These are phyloP conservation scores for Limanda limanda DNA, from an alignment of 2,113 vertebrate species.

Conservation along the genomic window DNA sequence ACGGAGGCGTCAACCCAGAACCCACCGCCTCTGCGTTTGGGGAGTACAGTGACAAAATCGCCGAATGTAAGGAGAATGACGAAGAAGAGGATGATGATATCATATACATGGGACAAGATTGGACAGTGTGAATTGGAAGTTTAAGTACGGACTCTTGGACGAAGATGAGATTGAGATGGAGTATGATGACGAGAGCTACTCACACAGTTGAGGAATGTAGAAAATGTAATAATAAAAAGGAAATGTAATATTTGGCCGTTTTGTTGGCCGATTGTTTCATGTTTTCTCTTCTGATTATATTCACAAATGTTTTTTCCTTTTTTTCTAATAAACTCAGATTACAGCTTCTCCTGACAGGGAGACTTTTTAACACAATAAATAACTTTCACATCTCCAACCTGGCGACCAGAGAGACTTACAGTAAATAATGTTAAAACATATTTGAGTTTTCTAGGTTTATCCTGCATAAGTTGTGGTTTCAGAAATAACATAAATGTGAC, in stretches of 20 bases:
- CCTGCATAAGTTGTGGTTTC: neutral
- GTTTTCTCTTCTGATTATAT: neutral
- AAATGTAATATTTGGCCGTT: neutral
- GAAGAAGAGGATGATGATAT: constrained; percentile 89
- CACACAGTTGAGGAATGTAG: constrained; percentile 80
- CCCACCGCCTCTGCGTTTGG: constrained; percentile 69
- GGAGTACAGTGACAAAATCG: constrained; percentile 86
- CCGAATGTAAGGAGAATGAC: constrained; percentile 72
- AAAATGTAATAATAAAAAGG: neutral
- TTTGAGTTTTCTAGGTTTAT: neutral
- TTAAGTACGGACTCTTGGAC: constrained; percentile 90
- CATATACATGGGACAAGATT: constrained; percentile 94
- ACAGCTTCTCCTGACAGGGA: too few relatives aligned
- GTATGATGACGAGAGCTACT: constrained; percentile 93
- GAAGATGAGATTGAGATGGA: constrained; percentile 90
- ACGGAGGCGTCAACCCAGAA: constrained; percentile 45
- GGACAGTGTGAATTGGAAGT: constrained; percentile 92
- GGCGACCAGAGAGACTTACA: neutral
- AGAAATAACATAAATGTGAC: neutral
- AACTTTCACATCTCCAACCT: neutral
- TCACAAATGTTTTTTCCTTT: neutral
- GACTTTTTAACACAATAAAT: neutral
- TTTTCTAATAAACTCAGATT: neutral
- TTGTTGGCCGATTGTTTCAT: neutral
- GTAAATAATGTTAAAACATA: neutral